These are phyloP conservation scores for Thaumatotibia leucotreta DNA, from an alignment of 1,140 invertebrate genomes.

Conservation along the genomic window DNA sequence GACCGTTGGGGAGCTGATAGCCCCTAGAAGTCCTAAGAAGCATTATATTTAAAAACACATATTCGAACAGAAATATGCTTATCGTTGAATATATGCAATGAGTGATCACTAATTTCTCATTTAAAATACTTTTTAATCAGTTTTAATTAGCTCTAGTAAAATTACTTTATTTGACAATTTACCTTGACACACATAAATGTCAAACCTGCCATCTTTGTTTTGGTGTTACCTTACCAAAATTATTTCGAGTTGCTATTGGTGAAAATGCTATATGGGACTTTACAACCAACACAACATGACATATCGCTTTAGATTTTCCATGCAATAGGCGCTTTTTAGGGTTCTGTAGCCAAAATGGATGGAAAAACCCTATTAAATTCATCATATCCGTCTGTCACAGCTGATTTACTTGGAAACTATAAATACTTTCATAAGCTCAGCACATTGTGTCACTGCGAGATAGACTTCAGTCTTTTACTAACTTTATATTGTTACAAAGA, in stretches of 20 bases:
- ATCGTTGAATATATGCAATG: background rate
- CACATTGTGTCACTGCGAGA: no score
- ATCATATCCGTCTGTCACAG: no score
- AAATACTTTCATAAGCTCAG: no score
- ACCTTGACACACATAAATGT: constrained; percentile 50
- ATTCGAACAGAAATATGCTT: background rate
- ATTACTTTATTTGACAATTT: constrained; percentile 41
- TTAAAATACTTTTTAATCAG: background rate
- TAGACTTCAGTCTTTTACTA: no score
- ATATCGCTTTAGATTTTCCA: no score
- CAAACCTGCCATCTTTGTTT: constrained; percentile 16
- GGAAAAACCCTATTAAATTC: no score
- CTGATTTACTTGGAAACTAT: no score
- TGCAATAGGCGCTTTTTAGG: no score
- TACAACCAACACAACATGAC: no score
- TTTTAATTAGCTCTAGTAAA: background rate
- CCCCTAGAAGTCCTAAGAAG: constrained; percentile 48
- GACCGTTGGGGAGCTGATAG: constrained; percentile 33
- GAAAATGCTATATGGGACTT: background rate
- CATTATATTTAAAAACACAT: constrained; percentile 29
- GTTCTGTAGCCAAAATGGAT: no score
- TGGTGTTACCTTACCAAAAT: background rate
- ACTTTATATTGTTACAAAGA: no score
- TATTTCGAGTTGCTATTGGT: background rate
- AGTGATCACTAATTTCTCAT: background rate